Evolutionary conservation across 2,113 vertebrate genomes (phyloP).

Genomic region (Maccullochella peelii): DNA sequence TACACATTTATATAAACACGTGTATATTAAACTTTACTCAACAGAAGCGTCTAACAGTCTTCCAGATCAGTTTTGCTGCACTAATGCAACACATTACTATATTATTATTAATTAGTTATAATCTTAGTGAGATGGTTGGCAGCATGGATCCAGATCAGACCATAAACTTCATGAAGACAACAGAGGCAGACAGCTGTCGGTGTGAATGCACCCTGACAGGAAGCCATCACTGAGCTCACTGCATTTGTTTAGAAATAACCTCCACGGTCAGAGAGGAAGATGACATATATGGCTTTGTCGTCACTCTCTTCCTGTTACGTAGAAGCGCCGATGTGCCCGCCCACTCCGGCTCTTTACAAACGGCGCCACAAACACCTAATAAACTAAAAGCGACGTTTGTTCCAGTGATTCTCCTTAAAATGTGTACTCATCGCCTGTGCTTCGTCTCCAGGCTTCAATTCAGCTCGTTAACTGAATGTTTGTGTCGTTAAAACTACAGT

Average conservation of each 20-base stretch:
- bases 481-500: rapidly evolving
- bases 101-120: too few relatives aligned
- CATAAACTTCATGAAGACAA: too few relatives aligned
- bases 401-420: not conserved
- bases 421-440: rapidly evolving
- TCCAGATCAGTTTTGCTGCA: too few relatives aligned
- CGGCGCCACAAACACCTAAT: constrained; percentile 49
- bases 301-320: constrained; percentile 73
- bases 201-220: too few relatives aligned
- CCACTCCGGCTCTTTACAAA: constrained; percentile 53
- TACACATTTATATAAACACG: too few relatives aligned
- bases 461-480: rapidly evolving
- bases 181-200: too few relatives aligned
- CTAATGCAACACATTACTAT: too few relatives aligned
- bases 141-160: too few relatives aligned
- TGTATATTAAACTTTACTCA: too few relatives aligned
- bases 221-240: not conserved
- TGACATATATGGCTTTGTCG: constrained; percentile 34
- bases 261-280: constrained; percentile 11
- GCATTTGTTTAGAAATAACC: constrained; percentile 26
- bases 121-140: too few relatives aligned
- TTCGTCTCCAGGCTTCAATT: rapidly evolving
- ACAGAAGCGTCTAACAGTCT: too few relatives aligned
- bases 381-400: constrained; percentile 10
- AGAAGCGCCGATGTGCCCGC: constrained; percentile 20